Evolutionary conservation across 2,113 vertebrate species (phyloP), one percentile per base, ranked within the genome.

Genomic region (Varanus komodoensis): DNA sequence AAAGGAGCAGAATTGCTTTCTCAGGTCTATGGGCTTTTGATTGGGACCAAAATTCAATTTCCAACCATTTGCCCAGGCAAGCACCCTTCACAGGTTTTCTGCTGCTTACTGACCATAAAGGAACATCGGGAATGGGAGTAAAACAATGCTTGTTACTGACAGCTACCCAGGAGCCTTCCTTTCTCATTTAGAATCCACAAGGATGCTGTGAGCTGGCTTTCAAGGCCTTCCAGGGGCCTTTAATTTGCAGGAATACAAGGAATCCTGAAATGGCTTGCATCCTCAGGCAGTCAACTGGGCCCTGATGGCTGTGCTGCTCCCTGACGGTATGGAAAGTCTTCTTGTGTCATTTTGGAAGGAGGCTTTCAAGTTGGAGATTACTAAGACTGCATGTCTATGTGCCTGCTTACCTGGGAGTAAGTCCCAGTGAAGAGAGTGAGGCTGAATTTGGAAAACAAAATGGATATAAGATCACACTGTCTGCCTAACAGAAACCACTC

Each of bases 31-130:
- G 81, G 83, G 80, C 91, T 93, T 90, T 84, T 86, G 71, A 50
- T 93, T 89, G 91, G 90, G 90, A 82, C 87, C 89, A 95, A 95
- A 94, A 93, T 92, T 93, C 90, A 92, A 92, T 96, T 94, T 95
- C 85, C 74, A 91, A 79, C 6, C 50, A 0, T 81, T 93, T 92
- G 80, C 89, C 0, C 1, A 90, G 74, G 38, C 27, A 52, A 77
- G 73, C 89, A 79, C 92, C 27, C 52, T 93, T 91, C 48, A n/a
- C 83, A 84, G 83, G 34, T 79, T 73, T 95, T 91, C 32, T 29
- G 25, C 75, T 91, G 74, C 75, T 93, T 91, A 44, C 81, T 93
- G 92, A 52, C 90, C 90, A 86, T 91, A 89, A 93, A 93, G 89
- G 25, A 92, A 44, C 54, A 83, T 83, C 57, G 15, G 81, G 89